Base-by-base conservation (phyloP, 2,888 invertebrate species). In the Chelonus formosanus region DNA sequence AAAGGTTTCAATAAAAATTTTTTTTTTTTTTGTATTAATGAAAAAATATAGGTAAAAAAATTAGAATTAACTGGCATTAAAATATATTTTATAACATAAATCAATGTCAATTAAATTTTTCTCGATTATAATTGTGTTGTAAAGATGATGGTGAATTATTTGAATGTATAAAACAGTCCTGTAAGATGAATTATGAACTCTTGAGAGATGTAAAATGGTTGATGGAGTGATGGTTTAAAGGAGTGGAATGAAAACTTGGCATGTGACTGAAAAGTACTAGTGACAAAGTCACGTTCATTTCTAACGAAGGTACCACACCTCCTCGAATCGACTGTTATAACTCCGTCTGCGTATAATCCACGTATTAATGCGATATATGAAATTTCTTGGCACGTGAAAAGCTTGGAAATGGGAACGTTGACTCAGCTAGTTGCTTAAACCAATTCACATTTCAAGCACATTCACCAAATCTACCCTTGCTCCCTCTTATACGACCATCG, bases 301-400 rank as follows among this genome's bases (percentile, higher is more conserved):
- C 52, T 52, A 52, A 52, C 52, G 52, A 52, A 52, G 52, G 52
- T 52, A 52, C 52, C 52, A 52, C 52, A 52, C 52, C 58, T 63
- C 40, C 55, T 56, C 48, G 63, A 63, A 55, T 57, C 65, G 47
- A 40, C 52, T 59, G 50, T 54, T 63, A 63, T 67, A 70, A 70
- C 67, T 68, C 61, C 36, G 67, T 63, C 70, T 69, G 67, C 54
- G 66, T 67, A 67, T 67, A 70, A 71, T 71, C 67, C 71, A 67
- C 65, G 72, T 73, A 73, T 76, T 78, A 75, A 76, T 72, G 73
- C 73, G 73, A 75, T 75, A 73, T 73, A 69, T 71, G 75, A 70
- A 75, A 75, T 72, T 73, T 74, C 72, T 63, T 63, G 67, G 68
- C 67, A 75, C 74, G 74, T 74, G 73, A 72, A 67, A 65, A 68